These are phyloP conservation scores for Shinisaurus crocodilurus DNA, from an alignment of 2,113 vertebrate genomes.

Conservation along the genomic window DNA sequence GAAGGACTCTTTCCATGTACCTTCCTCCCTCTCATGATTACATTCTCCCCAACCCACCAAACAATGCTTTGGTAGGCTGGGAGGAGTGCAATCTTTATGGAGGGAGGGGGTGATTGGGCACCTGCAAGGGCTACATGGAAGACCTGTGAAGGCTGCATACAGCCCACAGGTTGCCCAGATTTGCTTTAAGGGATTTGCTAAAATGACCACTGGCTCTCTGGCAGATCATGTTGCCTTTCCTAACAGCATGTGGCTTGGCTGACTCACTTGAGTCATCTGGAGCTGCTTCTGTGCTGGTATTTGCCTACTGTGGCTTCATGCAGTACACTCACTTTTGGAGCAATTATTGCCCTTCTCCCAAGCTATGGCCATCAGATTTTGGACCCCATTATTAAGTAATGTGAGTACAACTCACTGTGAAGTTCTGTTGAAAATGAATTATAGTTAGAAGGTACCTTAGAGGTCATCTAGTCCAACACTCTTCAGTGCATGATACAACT, in stretches of 20 bases:
- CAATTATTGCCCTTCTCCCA: too few relatives aligned
- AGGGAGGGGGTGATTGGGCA: background rate
- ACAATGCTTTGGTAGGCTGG: background rate
- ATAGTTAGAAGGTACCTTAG: background rate
- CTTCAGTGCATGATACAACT: background rate
- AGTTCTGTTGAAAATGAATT: background rate
- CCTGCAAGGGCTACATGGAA: background rate
- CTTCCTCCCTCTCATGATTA: background rate
- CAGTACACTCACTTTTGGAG: background rate
- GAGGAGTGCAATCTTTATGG: background rate
- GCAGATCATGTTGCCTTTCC: background rate
- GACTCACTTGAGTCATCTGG: background rate
- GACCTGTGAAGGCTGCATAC: background rate
- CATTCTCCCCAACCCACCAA: background rate
- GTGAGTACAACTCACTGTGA: background rate
- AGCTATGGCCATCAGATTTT: background rate
- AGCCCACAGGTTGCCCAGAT: background rate
- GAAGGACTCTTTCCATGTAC: too few relatives aligned
- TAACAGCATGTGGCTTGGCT: background rate
- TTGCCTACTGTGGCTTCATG: too few relatives aligned
- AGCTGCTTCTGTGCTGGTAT: background rate
- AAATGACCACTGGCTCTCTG: background rate
- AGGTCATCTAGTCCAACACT: background rate
- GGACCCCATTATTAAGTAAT: background rate
- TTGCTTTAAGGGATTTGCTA: background rate